These are phyloP conservation scores for Charaxes varanes DNA, from an alignment of 1,140 invertebrate species.

Conservation along the genomic window DNA sequence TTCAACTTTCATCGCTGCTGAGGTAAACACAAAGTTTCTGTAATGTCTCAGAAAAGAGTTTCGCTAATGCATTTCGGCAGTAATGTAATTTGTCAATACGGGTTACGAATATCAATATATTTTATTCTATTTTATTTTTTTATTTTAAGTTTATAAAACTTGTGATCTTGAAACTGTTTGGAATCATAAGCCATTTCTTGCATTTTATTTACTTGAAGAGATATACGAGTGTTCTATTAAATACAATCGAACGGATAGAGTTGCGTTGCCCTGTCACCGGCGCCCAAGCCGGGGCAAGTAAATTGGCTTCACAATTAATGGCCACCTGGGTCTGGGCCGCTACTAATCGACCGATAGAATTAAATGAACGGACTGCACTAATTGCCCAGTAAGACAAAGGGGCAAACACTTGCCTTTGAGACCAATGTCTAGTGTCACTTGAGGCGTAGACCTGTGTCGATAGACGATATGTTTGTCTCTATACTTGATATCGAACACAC, in stretches of 20 bases:
- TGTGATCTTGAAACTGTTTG: neutral
- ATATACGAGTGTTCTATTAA: too few relatives aligned
- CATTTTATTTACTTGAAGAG: too few relatives aligned
- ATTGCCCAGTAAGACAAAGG: conserved; percentile 70
- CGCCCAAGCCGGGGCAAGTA: conserved; percentile 22
- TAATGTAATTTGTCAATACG: conserved; percentile 18
- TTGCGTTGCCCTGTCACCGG: conserved; percentile 5
- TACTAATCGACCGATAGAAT: conserved; percentile 69
- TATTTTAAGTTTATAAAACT: neutral
- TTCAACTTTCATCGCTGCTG: conserved; percentile 32
- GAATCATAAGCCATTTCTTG: too few relatives aligned
- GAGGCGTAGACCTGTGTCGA: conserved; percentile 42
- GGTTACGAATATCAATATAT: neutral
- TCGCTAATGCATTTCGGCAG: conserved; percentile 15
- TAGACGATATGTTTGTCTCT: conserved; percentile 15
- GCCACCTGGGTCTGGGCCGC: conserved; percentile 52
- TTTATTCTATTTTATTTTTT: neutral
- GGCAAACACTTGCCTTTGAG: conserved; percentile 69
- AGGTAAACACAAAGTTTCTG: conserved; percentile 37
- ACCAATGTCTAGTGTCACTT: conserved; percentile 62
- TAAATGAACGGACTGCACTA: conserved; percentile 68
- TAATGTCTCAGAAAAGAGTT: conserved; percentile 23
- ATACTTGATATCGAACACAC: conserved; percentile 22
- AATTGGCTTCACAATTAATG: conserved; percentile 66
- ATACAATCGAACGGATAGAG: conserved; percentile 13